Evolutionary conservation across 1,140 invertebrate species (phyloP).

Genomic region (Doryteuthis pealeii): DNA sequence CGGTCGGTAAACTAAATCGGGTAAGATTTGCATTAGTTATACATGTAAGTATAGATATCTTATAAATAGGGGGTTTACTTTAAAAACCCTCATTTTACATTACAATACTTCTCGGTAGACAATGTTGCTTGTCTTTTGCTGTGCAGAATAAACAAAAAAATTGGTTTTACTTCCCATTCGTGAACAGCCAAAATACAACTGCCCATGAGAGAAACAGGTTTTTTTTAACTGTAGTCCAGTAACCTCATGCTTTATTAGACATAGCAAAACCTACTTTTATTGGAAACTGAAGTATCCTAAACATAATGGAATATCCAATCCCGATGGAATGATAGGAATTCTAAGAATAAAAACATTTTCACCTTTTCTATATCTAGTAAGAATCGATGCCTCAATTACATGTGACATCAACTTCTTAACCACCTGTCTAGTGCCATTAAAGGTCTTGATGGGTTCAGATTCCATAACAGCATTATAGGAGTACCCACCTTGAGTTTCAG

Average conservation of each 20-base stretch:
- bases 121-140: too few species aligned
- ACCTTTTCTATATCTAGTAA: conserved; percentile 18
- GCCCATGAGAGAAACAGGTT: conserved; percentile 42
- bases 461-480: conserved; percentile 57
- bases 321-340: conserved; percentile 31
- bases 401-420: conserved; percentile 33
- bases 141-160: too few species aligned
- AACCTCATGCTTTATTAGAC: too few species aligned
- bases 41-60: too few species aligned
- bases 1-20: too few species aligned
- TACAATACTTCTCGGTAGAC: too few species aligned
- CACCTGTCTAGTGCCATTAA: conserved; percentile 57
- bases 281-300: conserved; percentile 63
- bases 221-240: conserved; percentile 35
- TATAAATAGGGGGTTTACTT: too few species aligned
- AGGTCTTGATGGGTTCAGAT: conserved; percentile 47
- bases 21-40: too few species aligned
- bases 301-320: conserved; percentile 51
- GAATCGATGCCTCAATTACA: conserved; percentile 31
- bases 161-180: too few species aligned
- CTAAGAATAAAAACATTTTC: conserved; percentile 32
- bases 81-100: too few species aligned
- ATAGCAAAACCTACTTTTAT: conserved; percentile 62
- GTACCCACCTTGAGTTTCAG: conserved; percentile 53
- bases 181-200: conserved; percentile 43